Evolutionary conservation across 2,888 invertebrate species (phyloP).

Genomic region (Brachylomia viminalis): DNA sequence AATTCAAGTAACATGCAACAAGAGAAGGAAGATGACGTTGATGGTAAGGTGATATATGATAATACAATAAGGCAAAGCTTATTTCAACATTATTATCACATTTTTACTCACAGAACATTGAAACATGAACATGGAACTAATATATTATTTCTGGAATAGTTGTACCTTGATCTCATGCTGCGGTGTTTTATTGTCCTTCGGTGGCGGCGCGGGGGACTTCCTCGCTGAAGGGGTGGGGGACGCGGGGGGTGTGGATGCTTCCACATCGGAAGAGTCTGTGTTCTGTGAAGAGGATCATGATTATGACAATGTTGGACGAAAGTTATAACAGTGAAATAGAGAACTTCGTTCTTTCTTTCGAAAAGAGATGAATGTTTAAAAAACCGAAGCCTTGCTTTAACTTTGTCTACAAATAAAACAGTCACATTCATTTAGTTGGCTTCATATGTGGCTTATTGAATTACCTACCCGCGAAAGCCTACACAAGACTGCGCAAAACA

Average conservation of each 20-base stretch:
- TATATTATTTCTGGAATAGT: neutral
- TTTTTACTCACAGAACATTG: neutral
- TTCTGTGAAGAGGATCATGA: constrained; percentile 73
- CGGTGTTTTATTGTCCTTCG: constrained; percentile 72
- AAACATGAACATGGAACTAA: neutral
- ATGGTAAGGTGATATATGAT: no score
- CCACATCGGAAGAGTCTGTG: constrained; percentile 87
- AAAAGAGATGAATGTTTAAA: neutral
- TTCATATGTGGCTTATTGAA: constrained; percentile 16
- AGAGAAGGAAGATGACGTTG: neutral
- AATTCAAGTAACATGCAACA: neutral
- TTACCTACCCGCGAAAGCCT: constrained; percentile 8
- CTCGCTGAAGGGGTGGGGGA: constrained; percentile 77
- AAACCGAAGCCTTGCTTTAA: neutral
- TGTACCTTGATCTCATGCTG: constrained; percentile 85
- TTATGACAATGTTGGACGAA: neutral
- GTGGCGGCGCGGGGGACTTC: constrained; percentile 77
- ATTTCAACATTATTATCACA: neutral
- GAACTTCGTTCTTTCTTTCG: neutral
- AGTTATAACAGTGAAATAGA: neutral
- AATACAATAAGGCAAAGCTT: neutral
- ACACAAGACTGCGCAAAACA: neutral
- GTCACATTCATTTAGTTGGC: constrained; percentile 12
- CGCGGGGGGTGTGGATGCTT: constrained; percentile 77
- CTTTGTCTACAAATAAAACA: constrained; percentile 6